Evolutionary conservation across 2,113 vertebrate genomes (phyloP).

Genomic region (Gymnogyps californianus): DNA sequence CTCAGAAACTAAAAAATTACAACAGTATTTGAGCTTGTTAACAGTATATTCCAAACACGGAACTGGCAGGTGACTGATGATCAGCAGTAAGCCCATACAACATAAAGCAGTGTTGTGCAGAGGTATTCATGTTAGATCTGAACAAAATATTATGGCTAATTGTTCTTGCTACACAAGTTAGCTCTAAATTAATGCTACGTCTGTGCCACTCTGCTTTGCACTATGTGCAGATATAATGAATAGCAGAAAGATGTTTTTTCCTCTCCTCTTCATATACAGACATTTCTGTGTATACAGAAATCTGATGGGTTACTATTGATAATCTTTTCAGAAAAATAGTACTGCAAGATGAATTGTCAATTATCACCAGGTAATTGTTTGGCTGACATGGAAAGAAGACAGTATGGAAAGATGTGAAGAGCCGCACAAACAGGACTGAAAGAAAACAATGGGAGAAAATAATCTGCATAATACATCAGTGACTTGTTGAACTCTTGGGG

Average conservation of each 20-base stretch:
- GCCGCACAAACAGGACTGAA: not conserved
- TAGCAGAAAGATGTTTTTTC: not conserved
- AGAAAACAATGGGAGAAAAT: not conserved
- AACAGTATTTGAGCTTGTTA: not conserved
- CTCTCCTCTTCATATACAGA: not conserved
- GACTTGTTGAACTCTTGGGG: not conserved
- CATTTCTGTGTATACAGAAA: not conserved
- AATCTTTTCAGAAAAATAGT: not conserved
- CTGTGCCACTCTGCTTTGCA: not conserved
- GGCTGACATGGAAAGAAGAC: not conserved
- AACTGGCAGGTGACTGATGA: not conserved
- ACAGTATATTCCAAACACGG: not conserved
- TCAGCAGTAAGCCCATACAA: not conserved
- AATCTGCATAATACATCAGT: not conserved
- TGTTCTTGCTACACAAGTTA: not conserved
- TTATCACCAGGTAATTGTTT: not conserved
- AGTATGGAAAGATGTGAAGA: not conserved
- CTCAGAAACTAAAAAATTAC: not conserved
- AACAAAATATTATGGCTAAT: not conserved
- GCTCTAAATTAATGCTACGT: not conserved
- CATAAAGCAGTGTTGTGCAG: not conserved
- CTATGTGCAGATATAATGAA: not conserved
- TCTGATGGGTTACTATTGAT: not conserved
- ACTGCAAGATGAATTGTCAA: not conserved
- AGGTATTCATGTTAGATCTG: not conserved